These are phyloP conservation scores for Copsychus sechellarum DNA, from an alignment of 2,113 vertebrate species.

Conservation along the genomic window DNA sequence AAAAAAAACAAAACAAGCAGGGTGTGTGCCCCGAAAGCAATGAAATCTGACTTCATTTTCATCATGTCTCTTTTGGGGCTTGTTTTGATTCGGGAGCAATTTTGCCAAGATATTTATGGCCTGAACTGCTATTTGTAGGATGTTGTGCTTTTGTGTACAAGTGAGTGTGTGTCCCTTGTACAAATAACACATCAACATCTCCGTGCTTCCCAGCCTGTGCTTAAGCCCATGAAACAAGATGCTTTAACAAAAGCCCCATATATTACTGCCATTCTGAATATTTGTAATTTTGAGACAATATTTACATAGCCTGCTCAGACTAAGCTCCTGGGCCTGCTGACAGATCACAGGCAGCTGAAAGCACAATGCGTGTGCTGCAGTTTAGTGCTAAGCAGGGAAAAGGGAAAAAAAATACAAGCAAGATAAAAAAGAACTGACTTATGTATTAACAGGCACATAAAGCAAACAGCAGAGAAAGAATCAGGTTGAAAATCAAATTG, in stretches of 20 bases:
- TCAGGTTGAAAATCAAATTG: neutral
- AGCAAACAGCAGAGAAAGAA: neutral
- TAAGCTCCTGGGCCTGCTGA: constrained; percentile 16
- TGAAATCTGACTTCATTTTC: constrained; percentile 19
- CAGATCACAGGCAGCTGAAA: constrained; percentile 31
- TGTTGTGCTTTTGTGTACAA: constrained; percentile 17
- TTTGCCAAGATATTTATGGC: constrained; percentile 54
- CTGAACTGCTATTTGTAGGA: constrained; percentile 47
- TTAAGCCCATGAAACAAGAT: constrained; percentile 61
- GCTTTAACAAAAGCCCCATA: constrained; percentile 56
- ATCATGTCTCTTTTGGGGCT: constrained; percentile 31
- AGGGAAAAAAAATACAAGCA: neutral
- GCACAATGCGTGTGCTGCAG: neutral
- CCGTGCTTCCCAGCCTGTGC: neutral
- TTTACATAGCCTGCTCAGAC: constrained; percentile 49
- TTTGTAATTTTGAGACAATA: constrained; percentile 66
- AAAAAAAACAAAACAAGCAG: neutral
- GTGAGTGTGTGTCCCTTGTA: constrained; percentile 27
- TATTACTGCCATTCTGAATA: constrained; percentile 63
- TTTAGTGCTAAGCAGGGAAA: constrained; percentile 33
- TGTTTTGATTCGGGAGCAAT: constrained; percentile 58
- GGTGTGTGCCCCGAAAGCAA: neutral
- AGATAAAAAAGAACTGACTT: constrained; percentile 33
- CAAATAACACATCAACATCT: constrained; percentile 37
- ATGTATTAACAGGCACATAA: constrained; percentile 33